Evolutionary conservation across 2,888 invertebrate species (phyloP).

Genomic region (Cataglyphis cursor): DNA sequence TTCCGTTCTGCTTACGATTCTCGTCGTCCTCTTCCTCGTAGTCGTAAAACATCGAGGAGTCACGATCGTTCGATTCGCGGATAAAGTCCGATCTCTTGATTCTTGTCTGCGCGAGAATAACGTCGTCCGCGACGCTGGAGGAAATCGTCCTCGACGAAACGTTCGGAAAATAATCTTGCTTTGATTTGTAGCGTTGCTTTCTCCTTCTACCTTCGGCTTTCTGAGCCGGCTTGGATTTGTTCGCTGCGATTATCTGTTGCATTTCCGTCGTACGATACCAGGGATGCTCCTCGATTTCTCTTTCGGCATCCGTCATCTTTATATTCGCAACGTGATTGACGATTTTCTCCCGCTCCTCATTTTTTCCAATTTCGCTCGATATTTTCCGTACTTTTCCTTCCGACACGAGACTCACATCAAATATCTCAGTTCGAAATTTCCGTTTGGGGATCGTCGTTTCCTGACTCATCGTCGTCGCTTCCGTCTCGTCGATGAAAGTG

Average conservation of each 20-base stretch:
- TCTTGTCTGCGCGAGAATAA: constrained; percentile 4
- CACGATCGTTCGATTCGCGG: constrained; percentile 7
- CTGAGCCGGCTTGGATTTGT: neutral
- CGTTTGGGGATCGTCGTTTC: neutral
- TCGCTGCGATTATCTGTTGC: constrained; percentile 31
- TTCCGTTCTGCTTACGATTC: neutral
- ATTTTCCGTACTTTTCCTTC: neutral
- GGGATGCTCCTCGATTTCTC: constrained; percentile 4
- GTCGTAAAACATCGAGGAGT: constrained; percentile 11
- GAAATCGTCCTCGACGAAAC: neutral
- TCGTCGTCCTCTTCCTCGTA: constrained; percentile 2
- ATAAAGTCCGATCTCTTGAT: constrained; percentile 25
- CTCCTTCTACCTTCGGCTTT: neutral
- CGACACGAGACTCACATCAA: neutral
- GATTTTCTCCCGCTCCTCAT: neutral
- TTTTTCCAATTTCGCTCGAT: neutral
- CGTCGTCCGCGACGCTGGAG: neutral
- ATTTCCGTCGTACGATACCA: constrained; percentile 36
- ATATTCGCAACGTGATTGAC: neutral
- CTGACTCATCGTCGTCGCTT: neutral
- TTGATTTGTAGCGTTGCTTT: neutral
- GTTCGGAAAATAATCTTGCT: neutral
- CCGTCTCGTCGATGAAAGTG: constrained; percentile 50
- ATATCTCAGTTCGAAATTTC: neutral
- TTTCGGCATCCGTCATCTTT: neutral